Base-by-base conservation (phyloP, 2,888 invertebrate genomes). In the Heliothis peltigera region DNA sequence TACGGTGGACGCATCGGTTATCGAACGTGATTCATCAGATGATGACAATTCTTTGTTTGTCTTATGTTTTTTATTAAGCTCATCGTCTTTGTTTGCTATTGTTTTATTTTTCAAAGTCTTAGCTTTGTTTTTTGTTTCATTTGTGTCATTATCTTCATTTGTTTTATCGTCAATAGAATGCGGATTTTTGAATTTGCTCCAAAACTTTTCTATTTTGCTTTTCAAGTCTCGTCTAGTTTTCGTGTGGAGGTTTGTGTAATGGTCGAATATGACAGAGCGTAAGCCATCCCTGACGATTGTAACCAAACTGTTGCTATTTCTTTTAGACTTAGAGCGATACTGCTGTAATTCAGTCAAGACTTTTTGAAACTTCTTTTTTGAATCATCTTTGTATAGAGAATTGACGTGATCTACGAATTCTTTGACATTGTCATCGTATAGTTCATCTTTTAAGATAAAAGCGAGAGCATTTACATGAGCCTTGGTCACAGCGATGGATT, bases 191-290 rank as follows among this genome's bases (percentile, higher is more conserved):
- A 25, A 32, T 18, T 39, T 18, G 28, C 44, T n/a, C 58, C 43
- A 70, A 17, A 69, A 52, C 0, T 1, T 5, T 21, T 58, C 55
- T 5, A 85, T 21, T 60, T 70, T 80, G 0, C 54, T 7, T 58
- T 80, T 86, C 1, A 87, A 66, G 18, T 83, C 79, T 57, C 61
- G 67, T 28, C 82, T 82, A 1, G 79, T 83, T 0, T 83, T 78
- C 0, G 35, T 4, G n/a, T 77, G 82, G 0, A 91, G 64, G 10
- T 75, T 73, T 0, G 84, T 82, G 59, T 84, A 89, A 47, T 89
- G 84, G 67, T 91, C 87, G 43, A 88, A 87, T 1, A 92, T 22
- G 0, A 88, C 22, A 7, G 65, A 70, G 6, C 83, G 66, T 0
- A 92, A 39, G 0, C 83, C 85, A 1, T 76, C 63, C 58, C 75